Conservation (phyloP, 2,113 vertebrate species). For the Phaethornis superciliosus region DNA sequence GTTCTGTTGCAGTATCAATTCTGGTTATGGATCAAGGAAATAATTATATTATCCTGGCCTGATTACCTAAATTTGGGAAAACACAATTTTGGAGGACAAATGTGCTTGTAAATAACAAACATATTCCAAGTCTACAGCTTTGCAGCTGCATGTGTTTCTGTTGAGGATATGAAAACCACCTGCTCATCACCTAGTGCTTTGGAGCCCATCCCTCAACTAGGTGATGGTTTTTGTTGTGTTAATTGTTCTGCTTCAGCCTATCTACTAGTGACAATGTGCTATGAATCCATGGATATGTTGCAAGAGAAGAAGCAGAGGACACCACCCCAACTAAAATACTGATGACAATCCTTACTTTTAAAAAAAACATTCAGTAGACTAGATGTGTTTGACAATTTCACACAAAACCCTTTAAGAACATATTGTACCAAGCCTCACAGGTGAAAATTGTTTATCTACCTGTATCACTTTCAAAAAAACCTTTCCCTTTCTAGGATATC, state of each 20-base stretch:
- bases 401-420: neutral
- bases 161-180: neutral
- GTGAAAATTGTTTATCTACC: neutral
- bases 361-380: neutral
- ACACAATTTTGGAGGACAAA: neutral
- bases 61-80: neutral
- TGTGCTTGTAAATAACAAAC: neutral
- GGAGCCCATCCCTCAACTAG: neutral
- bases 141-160: neutral
- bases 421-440: neutral
- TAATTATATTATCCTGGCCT: accelerated
- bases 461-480: neutral
- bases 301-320: neutral
- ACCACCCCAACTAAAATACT: neutral
- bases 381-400: accelerated
- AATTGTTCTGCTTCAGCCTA: neutral
- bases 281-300: neutral
- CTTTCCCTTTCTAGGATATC: neutral
- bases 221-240: neutral
- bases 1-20: neutral
- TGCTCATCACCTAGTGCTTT: neutral
- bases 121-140: neutral
- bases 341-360: neutral
- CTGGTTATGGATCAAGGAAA: neutral
- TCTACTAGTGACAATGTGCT: accelerated